Conservation (phyloP, 1,140 invertebrate species). For the Meloidogyne chitwoodi region DNA sequence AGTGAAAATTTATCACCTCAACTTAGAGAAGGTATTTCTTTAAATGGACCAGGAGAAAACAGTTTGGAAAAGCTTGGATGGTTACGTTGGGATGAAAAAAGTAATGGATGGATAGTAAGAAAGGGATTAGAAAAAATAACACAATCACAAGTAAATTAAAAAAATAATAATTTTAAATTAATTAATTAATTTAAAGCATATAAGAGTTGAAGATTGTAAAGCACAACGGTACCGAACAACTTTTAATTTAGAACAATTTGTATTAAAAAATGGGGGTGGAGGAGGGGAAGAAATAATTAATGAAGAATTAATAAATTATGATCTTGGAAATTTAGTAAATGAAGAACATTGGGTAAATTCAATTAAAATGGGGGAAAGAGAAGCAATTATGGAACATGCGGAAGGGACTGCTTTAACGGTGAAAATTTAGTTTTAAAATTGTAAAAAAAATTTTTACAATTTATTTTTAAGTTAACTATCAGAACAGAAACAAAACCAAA, state of each 20-base stretch:
- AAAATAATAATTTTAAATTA: background rate
- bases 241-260: conserved; percentile 50
- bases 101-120: conserved; percentile 32
- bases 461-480: conserved; percentile 36
- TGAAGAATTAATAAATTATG: conserved; percentile 40
- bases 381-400: conserved; percentile 43
- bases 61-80: conserved; percentile 48
- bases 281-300: conserved; percentile 17
- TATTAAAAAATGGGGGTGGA: conserved; percentile 16
- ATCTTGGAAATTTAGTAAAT: conserved; percentile 39
- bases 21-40: conserved; percentile 24
- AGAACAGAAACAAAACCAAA: conserved; percentile 33
- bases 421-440: background rate
- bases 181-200: conserved; percentile 28
- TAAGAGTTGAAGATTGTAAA: conserved; percentile 48
- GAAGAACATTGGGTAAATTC: conserved; percentile 47
- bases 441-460: background rate
- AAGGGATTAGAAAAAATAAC: conserved; percentile 48
- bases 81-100: conserved; percentile 39
- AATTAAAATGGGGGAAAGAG: conserved; percentile 32
- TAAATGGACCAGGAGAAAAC: conserved; percentile 45
- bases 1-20: background rate
- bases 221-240: conserved; percentile 46
- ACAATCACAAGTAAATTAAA: conserved; percentile 43
- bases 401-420: conserved; percentile 43